Percentiles rank a stretch among this genome's conserved stretches.
phyloP scores from a whole-genome alignment of 2,888 invertebrate genomes.

The Phaedon cochleariae region DNA sequence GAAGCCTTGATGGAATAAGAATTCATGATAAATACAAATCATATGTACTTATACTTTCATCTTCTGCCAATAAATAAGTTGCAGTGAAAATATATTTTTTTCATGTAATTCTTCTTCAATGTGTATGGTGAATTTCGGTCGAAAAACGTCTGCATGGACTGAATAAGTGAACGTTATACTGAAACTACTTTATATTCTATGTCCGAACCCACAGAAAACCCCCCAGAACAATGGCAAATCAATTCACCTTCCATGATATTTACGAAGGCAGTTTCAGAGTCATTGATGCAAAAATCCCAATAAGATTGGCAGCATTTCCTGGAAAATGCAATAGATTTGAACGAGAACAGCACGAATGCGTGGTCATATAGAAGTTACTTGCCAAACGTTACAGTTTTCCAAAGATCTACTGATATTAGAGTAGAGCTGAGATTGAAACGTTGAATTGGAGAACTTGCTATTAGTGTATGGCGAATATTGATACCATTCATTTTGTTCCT shows the following conservation, averaged over 20 bases:
- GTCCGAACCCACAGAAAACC: neutral
- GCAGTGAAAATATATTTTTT: too few relatives aligned
- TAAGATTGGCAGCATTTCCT: slow-evolving; percentile 30
- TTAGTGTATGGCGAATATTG: too few relatives aligned
- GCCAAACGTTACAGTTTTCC: slow-evolving; percentile 12
- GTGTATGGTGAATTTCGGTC: neutral
- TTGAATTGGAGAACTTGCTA: too few relatives aligned
- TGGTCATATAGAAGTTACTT: slow-evolving; percentile 23
- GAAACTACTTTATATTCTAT: neutral
- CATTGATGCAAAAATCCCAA: slow-evolving; percentile 30
- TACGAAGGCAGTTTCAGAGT: slow-evolving; percentile 26
- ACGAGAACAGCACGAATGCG: slow-evolving; percentile 30
- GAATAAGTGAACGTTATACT: neutral
- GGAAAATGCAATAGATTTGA: slow-evolving; percentile 26
- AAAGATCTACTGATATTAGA: slow-evolving; percentile 1
- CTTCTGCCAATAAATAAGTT: too few relatives aligned
- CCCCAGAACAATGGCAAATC: slow-evolving; percentile 28
- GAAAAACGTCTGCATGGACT: neutral
- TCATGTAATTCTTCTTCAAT: neutral
- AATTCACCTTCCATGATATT: slow-evolving; percentile 19
- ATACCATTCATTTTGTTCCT: too few relatives aligned
- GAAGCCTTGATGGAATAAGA: too few relatives aligned
- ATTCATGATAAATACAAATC: too few relatives aligned
- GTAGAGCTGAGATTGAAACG: neutral
- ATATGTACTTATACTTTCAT: too few relatives aligned